These are phyloP conservation scores for Choloepus didactylus DNA, from an alignment of 2,797 vertebrate genomes.

Conservation along the genomic window DNA sequence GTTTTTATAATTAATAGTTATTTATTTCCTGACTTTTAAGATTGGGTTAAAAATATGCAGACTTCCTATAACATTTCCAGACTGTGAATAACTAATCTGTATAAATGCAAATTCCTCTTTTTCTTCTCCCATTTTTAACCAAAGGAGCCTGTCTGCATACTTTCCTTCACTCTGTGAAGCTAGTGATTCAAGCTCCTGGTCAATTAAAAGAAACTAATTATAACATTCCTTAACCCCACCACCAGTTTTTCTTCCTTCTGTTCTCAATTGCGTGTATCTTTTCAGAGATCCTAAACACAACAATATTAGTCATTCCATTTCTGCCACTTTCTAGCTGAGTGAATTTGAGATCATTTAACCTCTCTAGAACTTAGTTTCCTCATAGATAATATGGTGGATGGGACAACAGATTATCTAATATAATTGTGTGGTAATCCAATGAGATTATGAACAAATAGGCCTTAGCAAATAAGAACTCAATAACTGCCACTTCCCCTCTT, in stretches of 20 bases:
- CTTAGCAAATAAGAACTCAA: not conserved
- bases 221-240: conserved; percentile 9
- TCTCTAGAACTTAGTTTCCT: conserved; percentile 9
- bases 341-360: not conserved
- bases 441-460: not conserved
- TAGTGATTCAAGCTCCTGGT: not conserved
- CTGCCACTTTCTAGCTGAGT: not conserved
- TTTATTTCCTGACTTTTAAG: conserved; percentile 28
- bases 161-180: not conserved
- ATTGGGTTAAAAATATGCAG: conserved; percentile 26
- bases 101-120: conserved; percentile 51
- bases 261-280: not conserved
- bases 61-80: conserved; percentile 37
- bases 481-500: not conserved
- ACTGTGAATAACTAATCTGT: conserved; percentile 7
- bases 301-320: not conserved
- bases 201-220: conserved; percentile 20
- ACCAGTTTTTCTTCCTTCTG: not conserved
- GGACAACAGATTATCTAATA: not conserved
- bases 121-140: not conserved
- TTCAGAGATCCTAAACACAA: conserved; percentile 18
- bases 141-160: not conserved
- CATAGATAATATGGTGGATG: not conserved
- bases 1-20: not conserved
- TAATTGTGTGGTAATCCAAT: not conserved